A percentile compares a stretch with the other conserved stretches of the same genome.
Evolutionary conservation across 2,888 invertebrate species (phyloP).

Genomic region (Heteropelma amictum): DNA sequence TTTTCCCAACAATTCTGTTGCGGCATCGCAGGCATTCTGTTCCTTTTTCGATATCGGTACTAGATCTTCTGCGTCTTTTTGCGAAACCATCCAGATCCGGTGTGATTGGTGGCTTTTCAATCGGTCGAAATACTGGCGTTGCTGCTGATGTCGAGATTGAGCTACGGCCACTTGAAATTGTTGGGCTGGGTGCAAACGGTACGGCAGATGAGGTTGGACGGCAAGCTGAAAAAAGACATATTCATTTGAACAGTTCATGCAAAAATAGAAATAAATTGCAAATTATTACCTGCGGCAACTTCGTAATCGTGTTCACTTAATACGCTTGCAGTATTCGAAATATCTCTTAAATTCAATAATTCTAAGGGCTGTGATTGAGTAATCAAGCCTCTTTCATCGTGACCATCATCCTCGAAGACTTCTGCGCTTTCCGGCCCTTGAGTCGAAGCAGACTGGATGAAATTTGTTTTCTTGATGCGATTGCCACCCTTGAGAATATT

Average conservation of each 20-base stretch:
- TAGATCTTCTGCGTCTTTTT: neutral
- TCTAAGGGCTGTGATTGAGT: too few relatives aligned
- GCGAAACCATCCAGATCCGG: neutral
- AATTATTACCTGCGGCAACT: neutral
- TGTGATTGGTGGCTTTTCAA: neutral
- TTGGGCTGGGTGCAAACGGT: neutral
- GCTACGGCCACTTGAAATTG: neutral
- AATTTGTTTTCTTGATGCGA: too few relatives aligned
- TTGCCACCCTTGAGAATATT: too few relatives aligned
- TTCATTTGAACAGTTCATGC: neutral
- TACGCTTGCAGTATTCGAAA: too few relatives aligned
- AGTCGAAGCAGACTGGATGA: too few relatives aligned
- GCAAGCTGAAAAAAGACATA: constrained; percentile 3
- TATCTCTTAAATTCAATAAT: too few relatives aligned
- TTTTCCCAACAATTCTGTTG: neutral
- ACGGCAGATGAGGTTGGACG: neutral
- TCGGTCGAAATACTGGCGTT: neutral
- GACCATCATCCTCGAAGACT: too few relatives aligned
- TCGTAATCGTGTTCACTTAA: neutral
- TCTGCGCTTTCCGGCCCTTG: too few relatives aligned
- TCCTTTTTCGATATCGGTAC: neutral
- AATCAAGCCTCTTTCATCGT: too few relatives aligned
- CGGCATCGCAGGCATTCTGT: neutral
- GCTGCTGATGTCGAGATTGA: neutral
- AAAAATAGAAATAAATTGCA: neutral